Evolutionary conservation across 2,888 invertebrate genomes (phyloP).

Genomic region (Torymus tubicola): DNA sequence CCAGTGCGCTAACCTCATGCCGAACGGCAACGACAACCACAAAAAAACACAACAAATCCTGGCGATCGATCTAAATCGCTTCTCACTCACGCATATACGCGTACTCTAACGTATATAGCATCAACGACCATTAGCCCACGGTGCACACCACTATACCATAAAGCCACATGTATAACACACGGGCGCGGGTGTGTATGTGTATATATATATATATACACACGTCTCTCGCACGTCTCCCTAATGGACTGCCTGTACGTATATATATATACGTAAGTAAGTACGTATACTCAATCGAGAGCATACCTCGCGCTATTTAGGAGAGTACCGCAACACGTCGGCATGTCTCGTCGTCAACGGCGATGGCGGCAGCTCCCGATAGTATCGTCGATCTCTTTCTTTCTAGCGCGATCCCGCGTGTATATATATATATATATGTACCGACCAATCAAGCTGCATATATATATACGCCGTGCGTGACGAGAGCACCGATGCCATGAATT

Average conservation of each 20-base stretch:
- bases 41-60: background rate
- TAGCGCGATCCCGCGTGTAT: background rate
- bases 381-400: constrained; percentile 44
- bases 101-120: constrained; percentile 22
- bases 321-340: constrained; percentile 28
- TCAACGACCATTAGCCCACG: background rate
- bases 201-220: too few relatives aligned
- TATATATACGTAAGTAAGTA: background rate
- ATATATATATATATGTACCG: constrained; percentile 20
- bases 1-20: too few relatives aligned
- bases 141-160: too few relatives aligned
- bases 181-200: too few relatives aligned
- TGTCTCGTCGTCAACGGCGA: too few relatives aligned
- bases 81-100: background rate
- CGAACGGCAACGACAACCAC: background rate
- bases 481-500: constrained; percentile 70
- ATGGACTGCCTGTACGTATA: too few relatives aligned
- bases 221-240: too few relatives aligned
- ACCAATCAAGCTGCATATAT: constrained; percentile 63
- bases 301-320: background rate
- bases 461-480: constrained; percentile 66
- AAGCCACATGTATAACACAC: too few relatives aligned
- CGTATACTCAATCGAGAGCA: background rate
- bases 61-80: background rate
- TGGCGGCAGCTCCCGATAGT: background rate